Base-by-base conservation (phyloP, 2,888 invertebrate genomes). In the Hyalella azteca region DNA sequence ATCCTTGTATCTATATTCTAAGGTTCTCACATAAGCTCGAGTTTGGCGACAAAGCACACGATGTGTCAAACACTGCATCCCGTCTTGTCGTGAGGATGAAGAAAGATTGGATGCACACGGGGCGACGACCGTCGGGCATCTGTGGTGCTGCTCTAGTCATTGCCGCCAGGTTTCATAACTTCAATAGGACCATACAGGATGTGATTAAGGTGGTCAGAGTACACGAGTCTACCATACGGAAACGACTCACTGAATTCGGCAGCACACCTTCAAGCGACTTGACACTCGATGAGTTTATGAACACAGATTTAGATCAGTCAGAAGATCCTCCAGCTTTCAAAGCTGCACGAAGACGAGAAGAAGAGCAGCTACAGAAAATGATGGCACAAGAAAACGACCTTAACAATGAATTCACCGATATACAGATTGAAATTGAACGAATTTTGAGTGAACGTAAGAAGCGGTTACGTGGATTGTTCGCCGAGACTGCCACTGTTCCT, bases 21-120 rank as follows among this genome's bases (percentile, higher is more conserved):
- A 92, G 99, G 79, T 99, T 98, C 89, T 96, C 98, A 40, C 93
- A 95, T 84, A 94, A 95, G 87, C 90, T 99, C 79, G 94, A 97
- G 87, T 94, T 98, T 87, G 96, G 93, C 0, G 93, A 93, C 0
- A 96, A 96, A 89, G 94, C 95, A 15, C 96, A 97, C 86, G 96
- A 96, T 87, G 98, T 99, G 5, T 94, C 95, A 79, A 95, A 94
- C 91, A 97, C 98, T 2, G 98, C 98, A 0, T 90, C 96, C 80
- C 91, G 98, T 79, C 90, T 99, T 82, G 96, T 98, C 32, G 94
- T 96, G 88, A 91, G 99, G 86, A 99, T 99, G 99, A 98, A 98
- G 89, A 91, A 95, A 86, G 99, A 99, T 89, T 98, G 96, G 88
- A 94, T 99, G 88, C 96, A 97, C 88, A 95, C 95, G 0, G 99